Percentiles rank a stretch among this genome's conserved stretches.
Evolutionary conservation across 2,113 vertebrate genomes (phyloP).

Genomic region (Phrynocephalus versicolor): DNA sequence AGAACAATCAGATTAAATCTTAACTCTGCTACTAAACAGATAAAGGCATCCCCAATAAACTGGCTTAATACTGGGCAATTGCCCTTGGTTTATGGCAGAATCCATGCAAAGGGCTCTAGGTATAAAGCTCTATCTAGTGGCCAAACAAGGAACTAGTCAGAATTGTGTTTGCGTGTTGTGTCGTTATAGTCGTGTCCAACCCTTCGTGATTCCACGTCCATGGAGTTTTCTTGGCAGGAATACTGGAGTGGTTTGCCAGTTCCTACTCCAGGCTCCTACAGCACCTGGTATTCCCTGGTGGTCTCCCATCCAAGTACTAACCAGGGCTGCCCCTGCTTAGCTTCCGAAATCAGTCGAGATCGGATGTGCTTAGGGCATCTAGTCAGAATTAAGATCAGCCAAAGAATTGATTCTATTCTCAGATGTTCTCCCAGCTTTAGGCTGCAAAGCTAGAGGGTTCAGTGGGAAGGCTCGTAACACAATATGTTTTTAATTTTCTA

Average conservation of each 20-base stretch:
- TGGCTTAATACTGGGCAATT: neutral
- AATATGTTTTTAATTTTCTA: neutral
- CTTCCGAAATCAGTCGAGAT: too few relatives aligned
- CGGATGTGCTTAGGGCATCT: too few relatives aligned
- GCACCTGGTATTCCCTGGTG: too few relatives aligned
- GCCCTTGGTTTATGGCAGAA: neutral
- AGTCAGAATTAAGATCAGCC: neutral
- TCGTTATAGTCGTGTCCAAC: too few relatives aligned
- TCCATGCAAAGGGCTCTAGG: neutral
- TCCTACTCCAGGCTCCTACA: too few relatives aligned
- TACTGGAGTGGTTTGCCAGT: too few relatives aligned
- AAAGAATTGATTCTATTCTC: neutral
- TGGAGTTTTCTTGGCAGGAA: too few relatives aligned
- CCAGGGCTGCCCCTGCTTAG: too few relatives aligned
- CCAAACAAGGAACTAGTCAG: constrained; percentile 7
- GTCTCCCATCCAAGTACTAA: too few relatives aligned
- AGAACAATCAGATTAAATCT: neutral
- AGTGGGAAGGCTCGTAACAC: too few relatives aligned
- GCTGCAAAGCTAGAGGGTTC: neutral
- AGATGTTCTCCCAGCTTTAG: neutral
- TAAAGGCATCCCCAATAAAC: neutral
- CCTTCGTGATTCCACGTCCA: too few relatives aligned
- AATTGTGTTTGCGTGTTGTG: too few relatives aligned
- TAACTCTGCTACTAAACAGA: neutral
- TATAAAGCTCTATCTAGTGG: constrained; percentile 37